Conservation (phyloP, 1,140 invertebrate genomes). For the Sycobia sp. region DNA sequence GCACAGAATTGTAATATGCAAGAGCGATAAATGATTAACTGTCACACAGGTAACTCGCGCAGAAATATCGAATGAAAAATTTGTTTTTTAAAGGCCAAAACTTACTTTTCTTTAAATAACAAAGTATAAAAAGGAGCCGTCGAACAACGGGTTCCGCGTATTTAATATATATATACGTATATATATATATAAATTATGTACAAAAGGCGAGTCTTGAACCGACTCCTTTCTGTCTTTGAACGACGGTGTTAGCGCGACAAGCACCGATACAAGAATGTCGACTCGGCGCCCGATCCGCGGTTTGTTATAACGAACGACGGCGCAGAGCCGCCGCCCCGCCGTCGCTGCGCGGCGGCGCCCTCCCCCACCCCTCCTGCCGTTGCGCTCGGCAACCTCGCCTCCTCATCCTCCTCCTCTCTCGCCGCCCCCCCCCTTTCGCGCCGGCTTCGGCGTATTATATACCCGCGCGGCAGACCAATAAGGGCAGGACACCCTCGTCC, state of each 20-base stretch:
- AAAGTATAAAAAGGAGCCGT: slow-evolving; percentile 15
- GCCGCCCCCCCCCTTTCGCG: slow-evolving; percentile 44
- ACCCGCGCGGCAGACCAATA: slow-evolving; percentile 49
- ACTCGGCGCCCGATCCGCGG: slow-evolving; percentile 44
- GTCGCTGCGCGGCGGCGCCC: slow-evolving; percentile 20
- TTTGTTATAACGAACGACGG: slow-evolving; percentile 55
- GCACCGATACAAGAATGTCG: slow-evolving; percentile 56
- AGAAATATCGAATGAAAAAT: not conserved
- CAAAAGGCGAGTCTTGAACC: too few species aligned
- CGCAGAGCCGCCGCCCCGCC: slow-evolving; percentile 46
- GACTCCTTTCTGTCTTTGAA: not conserved
- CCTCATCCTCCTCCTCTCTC: too few species aligned
- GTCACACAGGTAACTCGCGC: slow-evolving; percentile 7
- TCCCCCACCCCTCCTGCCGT: slow-evolving; percentile 35
- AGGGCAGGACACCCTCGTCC: slow-evolving; percentile 56
- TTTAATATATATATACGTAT: slow-evolving; percentile 26
- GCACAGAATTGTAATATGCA: not conserved
- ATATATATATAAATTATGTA: too few species aligned
- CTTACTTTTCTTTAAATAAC: slow-evolving; percentile 24
- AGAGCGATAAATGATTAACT: not conserved
- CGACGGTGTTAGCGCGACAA: slow-evolving; percentile 33
- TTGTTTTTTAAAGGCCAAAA: not conserved
- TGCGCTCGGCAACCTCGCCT: too few species aligned
- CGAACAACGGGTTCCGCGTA: not conserved
- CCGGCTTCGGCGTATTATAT: too few species aligned